A percentile compares a stretch with the other conserved stretches of the same genome.
These are phyloP conservation scores for Gouania willdenowi DNA, from an alignment of 2,797 vertebrate genomes.

Conservation along the genomic window DNA sequence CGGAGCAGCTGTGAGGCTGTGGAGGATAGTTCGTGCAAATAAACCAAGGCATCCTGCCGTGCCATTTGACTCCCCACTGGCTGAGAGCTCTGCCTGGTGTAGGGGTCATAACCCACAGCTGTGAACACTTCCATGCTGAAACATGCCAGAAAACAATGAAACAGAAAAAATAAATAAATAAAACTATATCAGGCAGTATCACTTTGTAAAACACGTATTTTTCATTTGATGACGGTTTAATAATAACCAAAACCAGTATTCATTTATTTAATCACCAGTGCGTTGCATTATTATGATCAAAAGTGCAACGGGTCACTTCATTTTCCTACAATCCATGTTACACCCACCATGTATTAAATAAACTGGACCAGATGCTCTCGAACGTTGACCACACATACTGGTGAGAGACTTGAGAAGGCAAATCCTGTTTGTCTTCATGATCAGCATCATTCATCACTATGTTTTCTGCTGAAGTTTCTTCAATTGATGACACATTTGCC, in stretches of 20 bases:
- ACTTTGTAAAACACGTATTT: background rate
- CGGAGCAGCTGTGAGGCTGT: slow-evolving; percentile 81
- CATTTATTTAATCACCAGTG: too few species aligned
- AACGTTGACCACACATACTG: slow-evolving; percentile 87
- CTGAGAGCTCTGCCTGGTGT: slow-evolving; percentile 44
- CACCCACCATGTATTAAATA: slow-evolving; percentile 81
- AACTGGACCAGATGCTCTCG: slow-evolving; percentile 84
- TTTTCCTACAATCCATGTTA: background rate
- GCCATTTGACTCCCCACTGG: slow-evolving; percentile 57
- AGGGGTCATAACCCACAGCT: slow-evolving; percentile 66
- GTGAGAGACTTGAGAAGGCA: slow-evolving; percentile 51
- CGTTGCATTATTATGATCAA: too few species aligned
- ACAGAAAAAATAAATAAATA: slow-evolving; percentile 14
- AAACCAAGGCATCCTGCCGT: slow-evolving; percentile 64
- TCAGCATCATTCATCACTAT: slow-evolving; percentile 41
- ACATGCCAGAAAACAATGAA: slow-evolving; percentile 16
- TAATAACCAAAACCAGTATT: background rate
- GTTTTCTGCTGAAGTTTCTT: slow-evolving; percentile 42
- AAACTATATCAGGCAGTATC: slow-evolving; percentile 7
- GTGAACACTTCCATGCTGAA: slow-evolving; percentile 71
- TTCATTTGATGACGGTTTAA: background rate
- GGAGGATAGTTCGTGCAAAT: slow-evolving; percentile 79
- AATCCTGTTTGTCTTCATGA: slow-evolving; percentile 35
- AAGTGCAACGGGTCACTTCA: too few species aligned
- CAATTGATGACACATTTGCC: background rate